These are phyloP conservation scores for Piscicola geometra DNA, from an alignment of 2,888 invertebrate species.

Conservation along the genomic window DNA sequence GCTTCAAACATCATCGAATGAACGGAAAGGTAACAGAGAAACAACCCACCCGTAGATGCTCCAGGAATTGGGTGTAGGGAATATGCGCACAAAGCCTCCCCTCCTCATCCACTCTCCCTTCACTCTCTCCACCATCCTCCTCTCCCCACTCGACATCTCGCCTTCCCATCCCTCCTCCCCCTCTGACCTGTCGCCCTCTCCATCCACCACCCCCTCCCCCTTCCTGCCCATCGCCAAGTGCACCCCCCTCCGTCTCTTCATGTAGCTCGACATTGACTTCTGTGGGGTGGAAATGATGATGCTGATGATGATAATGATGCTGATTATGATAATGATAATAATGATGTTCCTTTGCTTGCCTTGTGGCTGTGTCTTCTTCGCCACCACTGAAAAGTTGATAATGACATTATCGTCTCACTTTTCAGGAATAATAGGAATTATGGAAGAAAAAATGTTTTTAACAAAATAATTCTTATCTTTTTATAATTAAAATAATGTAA, in stretches of 20 bases:
- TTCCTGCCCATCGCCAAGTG: background rate
- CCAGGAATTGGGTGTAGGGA: slow-evolving; percentile 84
- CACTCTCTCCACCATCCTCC: slow-evolving; percentile 69
- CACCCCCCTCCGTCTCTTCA: slow-evolving; percentile 6
- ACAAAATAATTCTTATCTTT: background rate
- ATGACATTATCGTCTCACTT: background rate
- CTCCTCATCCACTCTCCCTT: slow-evolving; percentile 74
- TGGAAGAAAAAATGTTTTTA: background rate
- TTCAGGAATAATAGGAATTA: background rate
- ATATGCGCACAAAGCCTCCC: slow-evolving; percentile 83
- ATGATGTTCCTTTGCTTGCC: slow-evolving; percentile 39
- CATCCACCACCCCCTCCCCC: background rate
- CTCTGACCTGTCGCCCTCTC: background rate
- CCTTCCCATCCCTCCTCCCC: background rate
- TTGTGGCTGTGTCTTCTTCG: background rate
- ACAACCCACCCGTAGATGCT: slow-evolving; percentile 52
- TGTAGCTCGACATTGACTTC: slow-evolving; percentile 25
- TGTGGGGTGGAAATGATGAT: background rate
- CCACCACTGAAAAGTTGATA: slow-evolving; percentile 7
- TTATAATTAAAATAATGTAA: too few relatives aligned
- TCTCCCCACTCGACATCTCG: slow-evolving; percentile 70
- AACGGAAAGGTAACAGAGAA: too few relatives aligned
- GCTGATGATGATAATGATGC: too few relatives aligned
- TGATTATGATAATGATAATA: too few relatives aligned
- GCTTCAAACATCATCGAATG: too few relatives aligned